These are phyloP conservation scores for Ips nitidus DNA, from an alignment of 1,140 invertebrate genomes.

Conservation along the genomic window DNA sequence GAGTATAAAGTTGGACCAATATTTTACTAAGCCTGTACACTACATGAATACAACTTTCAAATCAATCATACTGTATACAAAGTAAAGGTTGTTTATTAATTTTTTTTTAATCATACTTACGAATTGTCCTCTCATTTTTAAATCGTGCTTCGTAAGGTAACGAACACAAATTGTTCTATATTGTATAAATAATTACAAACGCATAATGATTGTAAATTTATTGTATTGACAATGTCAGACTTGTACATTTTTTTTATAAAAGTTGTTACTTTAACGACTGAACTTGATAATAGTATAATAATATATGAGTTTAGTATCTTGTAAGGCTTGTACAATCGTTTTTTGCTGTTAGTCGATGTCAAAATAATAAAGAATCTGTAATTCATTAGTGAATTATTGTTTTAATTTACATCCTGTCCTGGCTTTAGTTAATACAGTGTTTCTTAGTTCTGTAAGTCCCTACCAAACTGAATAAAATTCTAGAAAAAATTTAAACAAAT, in stretches of 20 bases:
- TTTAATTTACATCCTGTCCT: neutral
- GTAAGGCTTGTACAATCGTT: conserved; percentile 50
- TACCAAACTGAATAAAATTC: too few relatives aligned
- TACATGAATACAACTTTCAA: too few relatives aligned
- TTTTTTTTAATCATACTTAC: too few relatives aligned
- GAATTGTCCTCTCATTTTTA: too few relatives aligned
- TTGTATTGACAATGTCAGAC: conserved; percentile 51
- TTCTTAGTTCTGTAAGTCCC: neutral
- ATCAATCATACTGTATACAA: too few relatives aligned
- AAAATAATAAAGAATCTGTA: conserved; percentile 40
- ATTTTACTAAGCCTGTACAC: too few relatives aligned
- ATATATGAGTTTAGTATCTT: conserved; percentile 24
- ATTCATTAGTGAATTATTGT: neutral
- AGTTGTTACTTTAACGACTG: conserved; percentile 49
- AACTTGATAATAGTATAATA: conserved; percentile 36
- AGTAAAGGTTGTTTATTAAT: too few relatives aligned
- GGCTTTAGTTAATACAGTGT: neutral
- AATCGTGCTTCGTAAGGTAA: too few relatives aligned
- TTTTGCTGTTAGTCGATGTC: conserved; percentile 50
- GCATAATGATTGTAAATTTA: neutral
- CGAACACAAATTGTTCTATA: too few relatives aligned
- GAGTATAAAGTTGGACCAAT: too few relatives aligned
- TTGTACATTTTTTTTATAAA: conserved; percentile 43
- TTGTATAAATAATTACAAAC: too few relatives aligned
- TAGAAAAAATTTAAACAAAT: too few relatives aligned